Conservation (phyloP, 2,797 vertebrate species). For the Cuculus canorus region DNA sequence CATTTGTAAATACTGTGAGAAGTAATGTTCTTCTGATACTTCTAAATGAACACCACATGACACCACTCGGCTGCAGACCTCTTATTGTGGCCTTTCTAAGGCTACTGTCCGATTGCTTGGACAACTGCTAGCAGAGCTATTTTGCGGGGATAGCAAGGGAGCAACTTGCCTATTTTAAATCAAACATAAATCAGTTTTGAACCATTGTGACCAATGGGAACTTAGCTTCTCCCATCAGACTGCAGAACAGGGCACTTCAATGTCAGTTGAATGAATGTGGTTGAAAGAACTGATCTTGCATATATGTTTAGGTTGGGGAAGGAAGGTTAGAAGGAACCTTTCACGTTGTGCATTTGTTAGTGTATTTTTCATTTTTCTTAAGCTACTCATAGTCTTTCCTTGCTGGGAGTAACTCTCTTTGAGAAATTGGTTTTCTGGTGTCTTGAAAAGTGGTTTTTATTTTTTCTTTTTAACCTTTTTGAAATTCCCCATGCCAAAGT, state of each 20-base stretch:
- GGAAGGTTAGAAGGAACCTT: background rate
- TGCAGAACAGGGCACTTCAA: background rate
- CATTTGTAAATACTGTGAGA: conserved; percentile 79
- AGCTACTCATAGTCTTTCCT: background rate
- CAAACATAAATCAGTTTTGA: background rate
- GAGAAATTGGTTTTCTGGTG: background rate
- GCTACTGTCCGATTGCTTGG: conserved; percentile 53
- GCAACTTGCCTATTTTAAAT: conserved; percentile 6
- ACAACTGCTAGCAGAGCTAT: conserved; percentile 12
- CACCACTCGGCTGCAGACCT: conserved; percentile 43
- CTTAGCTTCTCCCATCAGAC: background rate
- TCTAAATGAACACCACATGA: conserved; percentile 77
- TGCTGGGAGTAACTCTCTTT: background rate
- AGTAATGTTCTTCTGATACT: conserved; percentile 76
- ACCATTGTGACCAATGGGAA: background rate
- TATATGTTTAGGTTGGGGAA: background rate
- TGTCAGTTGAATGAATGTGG: background rate
- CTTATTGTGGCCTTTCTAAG: conserved; percentile 38
- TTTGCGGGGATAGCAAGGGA: background rate
- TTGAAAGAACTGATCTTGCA: background rate
- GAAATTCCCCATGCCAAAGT: background rate
- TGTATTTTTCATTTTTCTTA: background rate
- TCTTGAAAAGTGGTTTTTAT: background rate
- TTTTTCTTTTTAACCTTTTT: background rate
- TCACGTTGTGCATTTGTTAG: background rate